Evolutionary conservation across 2,888 invertebrate genomes (phyloP).

Genomic region (Melipona beecheii): DNA sequence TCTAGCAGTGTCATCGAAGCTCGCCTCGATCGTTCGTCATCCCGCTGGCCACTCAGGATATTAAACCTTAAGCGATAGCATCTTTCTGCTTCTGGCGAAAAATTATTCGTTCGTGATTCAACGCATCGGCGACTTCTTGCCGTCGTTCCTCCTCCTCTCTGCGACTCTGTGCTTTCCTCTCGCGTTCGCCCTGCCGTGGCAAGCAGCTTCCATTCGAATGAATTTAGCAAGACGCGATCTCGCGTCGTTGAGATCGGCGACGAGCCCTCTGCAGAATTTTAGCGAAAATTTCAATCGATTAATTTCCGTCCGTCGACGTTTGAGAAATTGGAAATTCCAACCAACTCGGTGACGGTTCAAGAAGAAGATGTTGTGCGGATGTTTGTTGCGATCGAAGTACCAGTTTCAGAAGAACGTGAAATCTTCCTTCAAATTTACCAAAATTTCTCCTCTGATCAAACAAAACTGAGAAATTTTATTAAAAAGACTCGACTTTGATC

Average conservation of each 20-base stretch:
- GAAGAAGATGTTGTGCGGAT: too few relatives aligned
- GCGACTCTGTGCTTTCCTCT: background rate
- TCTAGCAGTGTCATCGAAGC: conserved; percentile 29
- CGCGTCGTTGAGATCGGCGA: background rate
- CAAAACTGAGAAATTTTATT: too few relatives aligned
- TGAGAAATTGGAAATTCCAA: background rate
- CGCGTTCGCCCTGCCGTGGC: background rate
- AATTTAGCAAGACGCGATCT: background rate
- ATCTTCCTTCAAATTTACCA: too few relatives aligned
- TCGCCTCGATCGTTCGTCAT: conserved; percentile 39
- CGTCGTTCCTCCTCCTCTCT: background rate
- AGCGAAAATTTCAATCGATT: too few relatives aligned
- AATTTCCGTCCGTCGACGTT: background rate
- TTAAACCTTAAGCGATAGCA: conserved; percentile 27
- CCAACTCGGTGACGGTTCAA: too few relatives aligned
- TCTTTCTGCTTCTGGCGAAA: conserved; percentile 34
- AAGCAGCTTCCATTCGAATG: background rate
- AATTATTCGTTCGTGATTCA: conserved; percentile 32
- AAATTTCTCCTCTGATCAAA: background rate
- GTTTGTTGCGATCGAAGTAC: too few relatives aligned
- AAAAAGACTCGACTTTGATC: too few relatives aligned
- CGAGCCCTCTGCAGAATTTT: background rate
- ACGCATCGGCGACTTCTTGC: conserved; percentile 25
- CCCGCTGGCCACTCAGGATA: conserved; percentile 12
- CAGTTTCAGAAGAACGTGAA: too few relatives aligned